Base-by-base conservation (phyloP, 2,797 vertebrate species). In the Cygnus olor region DNA sequence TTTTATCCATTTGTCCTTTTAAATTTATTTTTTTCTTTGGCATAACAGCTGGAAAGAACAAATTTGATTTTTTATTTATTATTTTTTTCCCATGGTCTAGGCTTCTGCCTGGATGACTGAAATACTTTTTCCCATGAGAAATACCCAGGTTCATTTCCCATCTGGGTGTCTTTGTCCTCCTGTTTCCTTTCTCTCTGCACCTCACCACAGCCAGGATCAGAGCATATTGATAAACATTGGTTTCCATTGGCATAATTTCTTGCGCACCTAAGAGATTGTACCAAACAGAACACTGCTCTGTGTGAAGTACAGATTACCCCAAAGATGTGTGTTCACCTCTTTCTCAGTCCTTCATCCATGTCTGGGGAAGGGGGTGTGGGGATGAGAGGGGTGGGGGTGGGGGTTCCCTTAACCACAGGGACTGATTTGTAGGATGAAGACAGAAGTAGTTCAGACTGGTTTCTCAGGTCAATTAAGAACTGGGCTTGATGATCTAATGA, bases 1-100 rank as follows among this genome's bases (percentile, higher is more conserved):
- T 56, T 80, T 89, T 84, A 66, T 94, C 30, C 32, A 42, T 61
- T 91, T 91, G 57, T 83, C 88, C 53, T 64, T 56, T 94, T 9
- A 42, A 80, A 57, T 70, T 85, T 82, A 5, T 77, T 81, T 80
- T 77, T 90, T 87, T 17, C 89, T 89, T 95, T 77, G 32, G 36
- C 40, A 57, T 90, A 96, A 95, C 72, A 95, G 90, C 91, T 95
- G 93, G 64, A 96, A 94, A 87, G 45, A 78, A 60, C 45, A 58
- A 17, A 28, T 64, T 89, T 80, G 32, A 34, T 78, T 64, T 94
- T 93, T 90, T 28, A 16, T 53, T 53, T 53, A 6, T 30, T 64
- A 89, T 69, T 49, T 58, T 69, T 64, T 96, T 93, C 87, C 88
- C 4, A 2, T 76, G 74, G 90, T 58, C 83, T 88, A 88, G 24